These are phyloP conservation scores for Hydriomena furcata DNA, from an alignment of 2,888 invertebrate species.

Conservation along the genomic window DNA sequence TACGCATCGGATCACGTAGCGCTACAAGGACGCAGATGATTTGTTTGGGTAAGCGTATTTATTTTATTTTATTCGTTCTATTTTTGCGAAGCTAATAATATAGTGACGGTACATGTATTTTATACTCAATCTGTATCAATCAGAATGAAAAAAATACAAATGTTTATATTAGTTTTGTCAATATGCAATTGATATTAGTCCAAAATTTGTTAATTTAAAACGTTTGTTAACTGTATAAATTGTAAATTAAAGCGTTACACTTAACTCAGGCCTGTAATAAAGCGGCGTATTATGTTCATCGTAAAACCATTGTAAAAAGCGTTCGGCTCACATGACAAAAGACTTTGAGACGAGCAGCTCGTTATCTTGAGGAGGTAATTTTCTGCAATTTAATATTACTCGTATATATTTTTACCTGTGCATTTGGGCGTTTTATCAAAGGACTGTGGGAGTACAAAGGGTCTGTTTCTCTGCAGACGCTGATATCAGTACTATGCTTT, in stretches of 20 bases:
- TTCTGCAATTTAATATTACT: conserved; percentile 57
- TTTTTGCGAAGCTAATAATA: neutral
- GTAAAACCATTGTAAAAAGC: conserved; percentile 38
- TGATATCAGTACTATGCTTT: conserved; percentile 16
- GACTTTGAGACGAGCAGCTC: conserved; percentile 43
- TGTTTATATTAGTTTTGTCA: no score
- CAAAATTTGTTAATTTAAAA: no score
- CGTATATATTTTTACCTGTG: conserved; percentile 42
- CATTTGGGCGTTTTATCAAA: conserved; percentile 31
- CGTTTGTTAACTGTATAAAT: neutral
- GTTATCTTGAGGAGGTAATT: conserved; percentile 57
- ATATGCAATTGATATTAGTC: no score
- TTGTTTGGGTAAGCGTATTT: conserved; percentile 42
- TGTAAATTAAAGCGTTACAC: conserved; percentile 8
- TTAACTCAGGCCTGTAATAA: conserved; percentile 8
- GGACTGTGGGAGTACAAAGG: conserved; percentile 21
- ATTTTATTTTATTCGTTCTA: conserved; percentile 28
- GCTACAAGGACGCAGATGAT: conserved; percentile 36
- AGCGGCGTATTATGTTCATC: conserved; percentile 34
- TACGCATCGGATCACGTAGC: conserved; percentile 45
- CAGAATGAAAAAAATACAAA: no score
- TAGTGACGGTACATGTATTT: no score
- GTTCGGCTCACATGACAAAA: conserved; percentile 39
- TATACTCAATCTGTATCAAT: no score
- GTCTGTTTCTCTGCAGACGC: conserved; percentile 6